These are phyloP conservation scores for Eumaeus atala DNA, from an alignment of 1,140 invertebrate species.

Conservation along the genomic window DNA sequence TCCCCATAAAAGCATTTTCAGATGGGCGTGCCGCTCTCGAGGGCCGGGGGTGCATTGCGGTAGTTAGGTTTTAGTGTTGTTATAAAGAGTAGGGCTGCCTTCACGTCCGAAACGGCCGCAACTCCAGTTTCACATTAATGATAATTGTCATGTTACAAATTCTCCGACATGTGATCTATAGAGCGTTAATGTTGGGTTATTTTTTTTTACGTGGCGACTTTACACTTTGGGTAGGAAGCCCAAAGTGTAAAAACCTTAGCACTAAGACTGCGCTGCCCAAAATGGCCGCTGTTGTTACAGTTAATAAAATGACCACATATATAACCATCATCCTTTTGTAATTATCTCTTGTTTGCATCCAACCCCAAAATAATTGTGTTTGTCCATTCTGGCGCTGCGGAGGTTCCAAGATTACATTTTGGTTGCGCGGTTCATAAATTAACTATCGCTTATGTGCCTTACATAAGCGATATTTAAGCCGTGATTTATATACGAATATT, in stretches of 20 bases:
- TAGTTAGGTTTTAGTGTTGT: conserved; percentile 44
- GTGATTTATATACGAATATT: too few species aligned
- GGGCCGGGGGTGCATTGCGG: conserved; percentile 31
- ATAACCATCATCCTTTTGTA: background rate
- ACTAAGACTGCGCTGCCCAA: too few species aligned
- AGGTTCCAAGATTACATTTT: background rate
- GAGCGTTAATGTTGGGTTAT: too few species aligned
- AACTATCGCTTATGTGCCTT: background rate
- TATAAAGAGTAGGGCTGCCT: conserved; percentile 36
- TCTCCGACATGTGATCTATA: too few species aligned
- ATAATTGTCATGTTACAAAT: too few species aligned
- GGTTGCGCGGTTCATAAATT: background rate
- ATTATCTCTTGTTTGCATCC: background rate
- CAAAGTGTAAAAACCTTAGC: too few species aligned
- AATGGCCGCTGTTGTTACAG: too few species aligned
- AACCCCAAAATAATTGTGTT: background rate
- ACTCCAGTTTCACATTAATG: too few species aligned
- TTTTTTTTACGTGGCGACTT: too few species aligned
- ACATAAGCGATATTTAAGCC: too few species aligned
- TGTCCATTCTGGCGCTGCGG: background rate
- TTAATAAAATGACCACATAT: too few species aligned
- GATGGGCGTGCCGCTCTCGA: conserved; percentile 36
- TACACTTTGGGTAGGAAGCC: too few species aligned
- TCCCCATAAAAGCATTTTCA: conserved; percentile 32
- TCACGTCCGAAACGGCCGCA: conserved; percentile 12